phyloP scores from a whole-genome alignment of 2,797 vertebrate genomes.

The Momotus momota region DNA sequence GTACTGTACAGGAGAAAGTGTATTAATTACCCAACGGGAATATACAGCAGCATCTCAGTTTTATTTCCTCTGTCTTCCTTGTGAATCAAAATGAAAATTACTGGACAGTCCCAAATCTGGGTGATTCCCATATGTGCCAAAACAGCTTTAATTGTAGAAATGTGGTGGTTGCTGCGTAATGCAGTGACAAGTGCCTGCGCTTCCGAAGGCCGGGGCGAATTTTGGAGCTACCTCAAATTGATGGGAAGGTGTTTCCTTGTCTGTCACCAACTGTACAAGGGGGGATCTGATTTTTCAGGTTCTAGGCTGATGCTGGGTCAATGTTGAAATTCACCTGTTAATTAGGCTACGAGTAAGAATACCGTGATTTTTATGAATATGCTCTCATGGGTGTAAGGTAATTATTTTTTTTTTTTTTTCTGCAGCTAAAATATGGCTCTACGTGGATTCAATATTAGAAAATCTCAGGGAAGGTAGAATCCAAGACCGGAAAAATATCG shows the following conservation, averaged over 20 bases:
- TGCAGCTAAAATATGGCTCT: neutral
- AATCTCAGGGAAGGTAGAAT: neutral
- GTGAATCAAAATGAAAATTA: neutral
- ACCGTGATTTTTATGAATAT: rapidly evolving
- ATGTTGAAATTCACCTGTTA: neutral
- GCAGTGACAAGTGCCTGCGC: neutral
- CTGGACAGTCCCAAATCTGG: neutral
- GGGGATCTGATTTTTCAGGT: neutral
- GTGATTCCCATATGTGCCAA: neutral
- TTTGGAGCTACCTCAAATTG: neutral
- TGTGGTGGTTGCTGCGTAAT: neutral
- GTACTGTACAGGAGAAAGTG: neutral
- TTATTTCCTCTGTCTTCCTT: neutral
- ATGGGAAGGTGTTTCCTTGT: neutral
- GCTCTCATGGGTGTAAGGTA: neutral
- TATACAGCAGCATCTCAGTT: neutral
- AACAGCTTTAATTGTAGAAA: neutral
- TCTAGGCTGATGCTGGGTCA: neutral
- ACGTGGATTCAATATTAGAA: neutral
- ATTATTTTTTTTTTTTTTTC: neutral
- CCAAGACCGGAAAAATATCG: neutral
- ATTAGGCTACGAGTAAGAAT: neutral
- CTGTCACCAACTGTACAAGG: rapidly evolving
- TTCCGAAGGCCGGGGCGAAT: neutral
- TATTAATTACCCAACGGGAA: neutral